phyloP scores from a whole-genome alignment of 1,140 invertebrate species.

The Triops longicaudatus region DNA sequence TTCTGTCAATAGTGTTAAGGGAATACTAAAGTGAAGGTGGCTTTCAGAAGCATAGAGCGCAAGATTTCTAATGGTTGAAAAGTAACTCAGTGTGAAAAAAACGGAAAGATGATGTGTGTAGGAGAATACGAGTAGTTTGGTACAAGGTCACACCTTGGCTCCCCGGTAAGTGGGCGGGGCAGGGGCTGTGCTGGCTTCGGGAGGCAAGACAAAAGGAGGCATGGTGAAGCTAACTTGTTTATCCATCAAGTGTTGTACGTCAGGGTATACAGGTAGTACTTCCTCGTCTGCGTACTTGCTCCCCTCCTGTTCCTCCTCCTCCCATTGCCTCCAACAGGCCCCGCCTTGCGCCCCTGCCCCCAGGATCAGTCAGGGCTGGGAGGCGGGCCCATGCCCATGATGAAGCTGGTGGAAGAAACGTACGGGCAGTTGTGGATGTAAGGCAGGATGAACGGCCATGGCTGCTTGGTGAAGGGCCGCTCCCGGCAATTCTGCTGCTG shows the following conservation, averaged over 20 bases:
- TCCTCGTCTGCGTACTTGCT: background rate
- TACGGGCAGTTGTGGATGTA: constrained; percentile 92
- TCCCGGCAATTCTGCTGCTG: constrained; percentile 68
- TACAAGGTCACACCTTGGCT: constrained; percentile 1
- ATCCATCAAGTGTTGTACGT: constrained; percentile 8
- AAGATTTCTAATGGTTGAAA: background rate
- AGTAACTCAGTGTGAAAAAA: background rate
- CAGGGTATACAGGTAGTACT: background rate
- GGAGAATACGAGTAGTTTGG: background rate
- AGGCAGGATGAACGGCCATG: constrained; percentile 72
- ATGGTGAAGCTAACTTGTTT: constrained; percentile 7
- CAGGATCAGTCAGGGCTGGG: constrained; percentile 10
- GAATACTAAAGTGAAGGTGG: no score
- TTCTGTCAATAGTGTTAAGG: no score
- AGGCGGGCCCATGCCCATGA: constrained; percentile 19
- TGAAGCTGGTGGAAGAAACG: constrained; percentile 62
- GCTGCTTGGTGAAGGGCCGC: constrained; percentile 39
- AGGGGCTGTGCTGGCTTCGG: constrained; percentile 13
- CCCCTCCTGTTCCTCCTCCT: constrained; percentile 1
- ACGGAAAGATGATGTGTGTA: background rate
- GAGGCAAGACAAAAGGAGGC: constrained; percentile 10
- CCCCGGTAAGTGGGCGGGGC: constrained; percentile 8
- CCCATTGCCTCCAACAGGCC: constrained; percentile 5
- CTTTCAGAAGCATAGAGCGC: no score
- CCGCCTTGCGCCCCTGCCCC: constrained; percentile 12